Base-by-base conservation (phyloP, 2,888 invertebrate species). In the Drosophila infuscata region DNA sequence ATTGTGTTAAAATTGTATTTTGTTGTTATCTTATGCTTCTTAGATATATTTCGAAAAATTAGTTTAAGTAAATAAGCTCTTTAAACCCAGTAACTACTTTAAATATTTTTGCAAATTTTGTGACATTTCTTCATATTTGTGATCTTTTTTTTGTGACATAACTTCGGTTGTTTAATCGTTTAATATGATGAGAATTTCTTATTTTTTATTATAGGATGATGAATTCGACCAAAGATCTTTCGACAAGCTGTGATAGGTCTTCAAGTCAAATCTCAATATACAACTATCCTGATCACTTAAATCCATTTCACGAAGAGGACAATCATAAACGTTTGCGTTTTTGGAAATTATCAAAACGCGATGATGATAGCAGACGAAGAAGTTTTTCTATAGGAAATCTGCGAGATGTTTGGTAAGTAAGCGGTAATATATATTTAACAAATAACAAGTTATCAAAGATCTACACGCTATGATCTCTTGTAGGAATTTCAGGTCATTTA, bases 251-350 rank as follows among this genome's bases (percentile, higher is more conserved):
- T 70, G 91, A 91, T 52, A 87, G 92, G 51, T 90, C 91, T 48
- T 89, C 91, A 61, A 93, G 92, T 86, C 91, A 92, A 83, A 84
- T 92, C 63, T 95, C 95, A 57, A 94, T 95, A 83, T 94, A 95
- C 91, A 95, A 96, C 92, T 96, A 96, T 92, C 96, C 96, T 53
- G 96, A 96, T 90, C 96, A 96, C 92, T 94, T 96, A 76, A 96
- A 96, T 93, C 96, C 96, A 30, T 96, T 96, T 92, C 95, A 95
- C 77, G 96, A 96, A 83, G 95, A 95, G 62, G 95, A 95, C 78
- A 94, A 95, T 91, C 95, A 95, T 89, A 95, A 94, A 88, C 94
- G 94, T 86, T 94, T 95, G 74, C 92, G 95, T 62, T 95, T 95
- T 91, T 95, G 95, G 95, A 94, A 94, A 29, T 93, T 95, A 33